Percentiles rank a stretch among this genome's conserved stretches.
Evolutionary conservation across 2,797 vertebrate species (phyloP).

Genomic region (Salarias fasciatus): DNA sequence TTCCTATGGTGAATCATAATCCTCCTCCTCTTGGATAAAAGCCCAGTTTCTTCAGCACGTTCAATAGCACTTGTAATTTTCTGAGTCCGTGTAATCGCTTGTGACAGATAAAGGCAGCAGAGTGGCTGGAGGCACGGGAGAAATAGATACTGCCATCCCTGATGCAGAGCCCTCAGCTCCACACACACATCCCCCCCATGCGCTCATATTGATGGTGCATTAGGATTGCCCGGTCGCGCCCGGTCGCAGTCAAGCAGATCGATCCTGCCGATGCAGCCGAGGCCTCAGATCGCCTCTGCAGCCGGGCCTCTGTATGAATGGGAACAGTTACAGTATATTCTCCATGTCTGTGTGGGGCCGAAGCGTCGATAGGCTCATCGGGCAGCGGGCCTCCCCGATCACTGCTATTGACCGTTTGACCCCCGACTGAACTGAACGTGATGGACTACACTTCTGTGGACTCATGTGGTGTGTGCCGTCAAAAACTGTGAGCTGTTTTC

Average conservation of each 20-base stretch:
- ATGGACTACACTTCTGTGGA: neutral
- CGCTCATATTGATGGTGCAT: conserved; percentile 47
- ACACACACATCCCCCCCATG: no score
- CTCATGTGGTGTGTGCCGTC: no score
- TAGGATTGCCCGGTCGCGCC: conserved; percentile 38
- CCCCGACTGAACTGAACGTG: conserved; percentile 35
- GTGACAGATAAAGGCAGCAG: conserved; percentile 38
- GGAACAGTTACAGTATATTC: conserved; percentile 55
- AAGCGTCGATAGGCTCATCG: conserved; percentile 56
- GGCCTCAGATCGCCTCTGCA: conserved; percentile 10
- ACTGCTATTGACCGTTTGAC: conserved; percentile 59
- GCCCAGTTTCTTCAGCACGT: no score
- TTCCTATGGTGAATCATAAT: no score
- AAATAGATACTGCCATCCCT: conserved; percentile 46
- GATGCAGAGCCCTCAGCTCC: no score
- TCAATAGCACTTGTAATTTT: no score
- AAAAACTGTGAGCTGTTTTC: no score
- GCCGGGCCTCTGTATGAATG: conserved; percentile 26
- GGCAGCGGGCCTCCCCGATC: conserved; percentile 44
- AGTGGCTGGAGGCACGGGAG: conserved; percentile 33
- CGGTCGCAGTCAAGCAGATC: conserved; percentile 59
- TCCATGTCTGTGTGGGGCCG: conserved; percentile 56
- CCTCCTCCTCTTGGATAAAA: no score
- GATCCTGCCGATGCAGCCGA: conserved; percentile 25
- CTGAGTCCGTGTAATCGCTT: conserved; percentile 21